Evolutionary conservation across 2,888 invertebrate genomes (phyloP).

Genomic region (Mimachlamys varia): DNA sequence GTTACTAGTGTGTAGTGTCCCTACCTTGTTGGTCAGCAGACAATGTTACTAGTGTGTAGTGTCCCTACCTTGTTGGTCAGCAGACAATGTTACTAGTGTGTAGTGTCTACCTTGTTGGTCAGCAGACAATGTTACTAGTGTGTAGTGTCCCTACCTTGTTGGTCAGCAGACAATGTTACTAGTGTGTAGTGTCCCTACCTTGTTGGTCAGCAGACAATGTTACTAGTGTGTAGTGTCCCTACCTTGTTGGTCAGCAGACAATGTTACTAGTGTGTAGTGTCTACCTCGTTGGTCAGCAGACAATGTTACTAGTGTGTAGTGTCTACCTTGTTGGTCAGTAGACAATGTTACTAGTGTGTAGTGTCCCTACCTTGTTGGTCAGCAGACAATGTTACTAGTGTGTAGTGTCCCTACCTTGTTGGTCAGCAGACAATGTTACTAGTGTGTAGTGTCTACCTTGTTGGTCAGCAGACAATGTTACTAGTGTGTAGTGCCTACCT

Average conservation of each 20-base stretch:
- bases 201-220: slow-evolving; percentile 94
- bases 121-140: slow-evolving; percentile 84
- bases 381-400: slow-evolving; percentile 84
- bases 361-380: slow-evolving; percentile 95
- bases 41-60: too few relatives aligned
- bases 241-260: slow-evolving; percentile 98
- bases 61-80: slow-evolving; percentile 95
- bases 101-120: slow-evolving; percentile 93
- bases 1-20: neutral
- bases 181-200: slow-evolving; percentile 84
- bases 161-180: slow-evolving; percentile 89
- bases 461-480: slow-evolving; percentile 91
- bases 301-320: too few relatives aligned
- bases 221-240: slow-evolving; percentile 32
- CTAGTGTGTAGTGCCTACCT: slow-evolving; percentile 83
- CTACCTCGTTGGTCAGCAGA: slow-evolving; percentile 97
- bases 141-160: slow-evolving; percentile 89
- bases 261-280: too few relatives aligned
- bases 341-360: slow-evolving; percentile 81
- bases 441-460: slow-evolving; percentile 87
- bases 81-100: slow-evolving; percentile 83
- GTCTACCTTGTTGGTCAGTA: slow-evolving; percentile 96
- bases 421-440: slow-evolving; percentile 89
- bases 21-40: slow-evolving; percentile 97
- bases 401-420: slow-evolving; percentile 89